Percentiles rank a stretch among this genome's conserved stretches.
phyloP scores from a whole-genome alignment of 2,888 invertebrate genomes.

The Cosmorhoe ocellata region DNA sequence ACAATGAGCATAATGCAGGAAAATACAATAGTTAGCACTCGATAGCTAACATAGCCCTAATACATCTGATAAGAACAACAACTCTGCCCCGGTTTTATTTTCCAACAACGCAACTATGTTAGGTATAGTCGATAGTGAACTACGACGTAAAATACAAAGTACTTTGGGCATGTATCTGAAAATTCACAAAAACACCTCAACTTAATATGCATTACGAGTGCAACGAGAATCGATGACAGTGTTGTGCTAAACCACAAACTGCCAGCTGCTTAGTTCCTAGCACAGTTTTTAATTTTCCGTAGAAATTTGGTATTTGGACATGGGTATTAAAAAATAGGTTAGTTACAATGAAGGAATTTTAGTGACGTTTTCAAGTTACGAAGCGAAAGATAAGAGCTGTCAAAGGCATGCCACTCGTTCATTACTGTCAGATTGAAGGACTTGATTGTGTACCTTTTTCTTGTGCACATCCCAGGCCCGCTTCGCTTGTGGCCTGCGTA shows the following conservation, averaged over 20 bases:
- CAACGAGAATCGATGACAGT: background rate
- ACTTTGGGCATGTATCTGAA: background rate
- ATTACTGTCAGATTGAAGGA: background rate
- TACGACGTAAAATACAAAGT: background rate
- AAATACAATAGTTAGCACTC: conserved; percentile 22
- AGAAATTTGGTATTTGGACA: no score
- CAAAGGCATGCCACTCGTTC: background rate
- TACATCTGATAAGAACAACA: conserved; percentile 34
- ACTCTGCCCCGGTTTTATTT: conserved; percentile 22
- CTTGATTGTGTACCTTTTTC: conserved; percentile 66
- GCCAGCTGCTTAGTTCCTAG: background rate
- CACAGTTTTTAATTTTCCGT: background rate
- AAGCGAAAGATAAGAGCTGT: background rate
- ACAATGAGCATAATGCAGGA: conserved; percentile 13
- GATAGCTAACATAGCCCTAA: conserved; percentile 27
- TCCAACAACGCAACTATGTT: background rate
- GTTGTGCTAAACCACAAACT: background rate
- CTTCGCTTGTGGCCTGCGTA: conserved; percentile 71
- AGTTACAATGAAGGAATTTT: no score
- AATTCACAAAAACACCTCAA: conserved; percentile 4
- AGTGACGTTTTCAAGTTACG: no score
- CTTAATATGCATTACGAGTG: background rate
- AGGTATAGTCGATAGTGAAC: background rate
- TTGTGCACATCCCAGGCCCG: conserved; percentile 52
- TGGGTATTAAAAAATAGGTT: no score